Evolutionary conservation across 2,888 invertebrate species (phyloP), one percentile per base, ranked within the genome.

Genomic region (Nephrotoma appendiculata): DNA sequence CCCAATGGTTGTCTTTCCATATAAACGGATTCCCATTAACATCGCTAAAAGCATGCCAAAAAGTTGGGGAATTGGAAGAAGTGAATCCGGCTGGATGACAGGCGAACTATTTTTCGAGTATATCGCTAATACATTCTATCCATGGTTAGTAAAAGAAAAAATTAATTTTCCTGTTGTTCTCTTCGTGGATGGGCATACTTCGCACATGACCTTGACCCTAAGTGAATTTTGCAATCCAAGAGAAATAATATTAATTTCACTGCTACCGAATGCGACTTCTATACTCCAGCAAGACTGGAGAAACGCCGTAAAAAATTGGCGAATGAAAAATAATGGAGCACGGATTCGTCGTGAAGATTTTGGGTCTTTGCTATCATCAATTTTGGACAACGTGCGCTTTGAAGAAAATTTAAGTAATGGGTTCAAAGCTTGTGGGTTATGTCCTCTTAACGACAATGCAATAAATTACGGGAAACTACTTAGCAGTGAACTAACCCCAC

Each of bases 1-100:
- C 5, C 57, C 57, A 4, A 85, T 86, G 85, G 57, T 86, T 1
- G n/a, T 85, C 11, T 42, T 57, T 19, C 52, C 52, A 6, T 86
- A 57, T 41, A 86, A 86, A 57, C 12, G 57, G 11, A 42, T 85
- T 43, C 43, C 85, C 2, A 2, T 42, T 15, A 42, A 12, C 2
- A 7, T 85, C 3, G 42, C 42, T 2, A 85, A 15, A 15, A 85
- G 42, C 42, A 85, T 85, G 85, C 85, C 85, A 85, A 5, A n/a
- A 1, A 42, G 31, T 11, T 92, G 91, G 91, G 89, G 89, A 83
- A 87, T 91, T 44, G 91, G 91, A 87, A 90, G 89, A 87, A 90
- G 91, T 2, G 91, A 31, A 31, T 31, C 31, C 31, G 31, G 3
- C 31, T 31, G 31, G 31, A 31, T 31, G 31, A 31, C 31, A 31